Conservation (phyloP, 2,888 invertebrate species). For the Macrosiphum euphorbiae region DNA sequence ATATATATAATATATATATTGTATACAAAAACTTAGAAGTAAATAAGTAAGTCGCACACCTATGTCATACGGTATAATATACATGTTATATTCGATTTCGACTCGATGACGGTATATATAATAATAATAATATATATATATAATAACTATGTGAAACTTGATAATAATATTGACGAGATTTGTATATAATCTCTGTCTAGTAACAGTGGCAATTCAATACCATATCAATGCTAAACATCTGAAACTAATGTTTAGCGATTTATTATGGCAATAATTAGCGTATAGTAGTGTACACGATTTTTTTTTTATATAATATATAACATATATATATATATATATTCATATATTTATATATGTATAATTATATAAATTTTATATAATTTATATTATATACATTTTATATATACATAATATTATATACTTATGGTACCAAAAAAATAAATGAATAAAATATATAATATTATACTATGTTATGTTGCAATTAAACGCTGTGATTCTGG, state of each 20-base stretch:
- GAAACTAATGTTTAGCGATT: slow-evolving; percentile 58
- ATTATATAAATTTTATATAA: background rate
- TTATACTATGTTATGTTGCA: slow-evolving; percentile 60
- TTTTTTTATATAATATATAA: slow-evolving; percentile 47
- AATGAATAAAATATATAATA: slow-evolving; percentile 39
- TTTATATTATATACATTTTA: slow-evolving; percentile 49
- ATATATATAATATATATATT: background rate
- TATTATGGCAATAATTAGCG: slow-evolving; percentile 65
- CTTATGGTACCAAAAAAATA: slow-evolving; percentile 52
- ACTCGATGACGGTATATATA: background rate
- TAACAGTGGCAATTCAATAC: slow-evolving; percentile 65
- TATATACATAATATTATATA: slow-evolving; percentile 56
- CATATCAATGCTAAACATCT: slow-evolving; percentile 63
- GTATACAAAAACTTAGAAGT: background rate
- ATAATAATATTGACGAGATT: slow-evolving; percentile 62
- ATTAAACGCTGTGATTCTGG: slow-evolving; percentile 58
- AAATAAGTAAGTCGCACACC: slow-evolving; percentile 21
- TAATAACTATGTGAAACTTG: slow-evolving; percentile 60
- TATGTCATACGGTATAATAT: background rate
- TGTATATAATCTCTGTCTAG: slow-evolving; percentile 61
- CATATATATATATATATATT: background rate
- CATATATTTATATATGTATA: slow-evolving; percentile 26
- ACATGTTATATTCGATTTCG: background rate
- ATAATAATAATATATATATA: background rate
- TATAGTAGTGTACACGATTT: slow-evolving; percentile 57